phyloP scores from a whole-genome alignment of 2,113 vertebrate species.

The Ceyx melanurus region DNA sequence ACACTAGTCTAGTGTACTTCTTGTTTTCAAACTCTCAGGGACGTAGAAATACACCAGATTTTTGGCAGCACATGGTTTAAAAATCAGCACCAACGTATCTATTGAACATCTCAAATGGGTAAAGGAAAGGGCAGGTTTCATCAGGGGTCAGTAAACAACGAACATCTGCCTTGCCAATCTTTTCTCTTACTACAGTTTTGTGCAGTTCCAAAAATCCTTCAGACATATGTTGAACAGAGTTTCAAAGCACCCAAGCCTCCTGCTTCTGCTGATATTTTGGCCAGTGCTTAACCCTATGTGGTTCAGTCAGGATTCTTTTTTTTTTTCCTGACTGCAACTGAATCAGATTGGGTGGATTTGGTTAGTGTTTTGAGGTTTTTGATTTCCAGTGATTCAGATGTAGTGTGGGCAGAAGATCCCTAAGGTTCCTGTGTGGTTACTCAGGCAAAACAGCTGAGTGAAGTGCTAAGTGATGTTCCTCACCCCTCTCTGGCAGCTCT shows the following conservation, averaged over 20 bases:
- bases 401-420: not conserved
- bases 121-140: slow-evolving; percentile 72
- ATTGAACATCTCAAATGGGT: slow-evolving; percentile 69
- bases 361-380: not conserved
- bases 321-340: not conserved
- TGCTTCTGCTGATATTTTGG: slow-evolving; percentile 67
- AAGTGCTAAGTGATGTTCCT: slow-evolving; percentile 39
- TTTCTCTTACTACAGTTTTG: slow-evolving; percentile 35
- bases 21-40: slow-evolving; percentile 69
- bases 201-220: slow-evolving; percentile 68
- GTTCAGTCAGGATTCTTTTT: slow-evolving; percentile 55
- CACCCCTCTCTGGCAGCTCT: slow-evolving; percentile 13
- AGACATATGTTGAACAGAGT: slow-evolving; percentile 72
- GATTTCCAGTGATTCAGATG: not conserved
- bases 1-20: slow-evolving; percentile 69
- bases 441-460: slow-evolving; percentile 13
- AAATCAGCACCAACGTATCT: slow-evolving; percentile 63
- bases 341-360: not conserved
- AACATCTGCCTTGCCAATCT: slow-evolving; percentile 75
- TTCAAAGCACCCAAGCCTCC: slow-evolving; percentile 65
- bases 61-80: slow-evolving; percentile 53
- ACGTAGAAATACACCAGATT: slow-evolving; percentile 59
- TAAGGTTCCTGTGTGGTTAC: not conserved
- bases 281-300: slow-evolving; percentile 64
- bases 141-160: slow-evolving; percentile 70